These are phyloP conservation scores for Daphoenositta chrysoptera DNA, from an alignment of 2,113 vertebrate genomes.

Conservation along the genomic window DNA sequence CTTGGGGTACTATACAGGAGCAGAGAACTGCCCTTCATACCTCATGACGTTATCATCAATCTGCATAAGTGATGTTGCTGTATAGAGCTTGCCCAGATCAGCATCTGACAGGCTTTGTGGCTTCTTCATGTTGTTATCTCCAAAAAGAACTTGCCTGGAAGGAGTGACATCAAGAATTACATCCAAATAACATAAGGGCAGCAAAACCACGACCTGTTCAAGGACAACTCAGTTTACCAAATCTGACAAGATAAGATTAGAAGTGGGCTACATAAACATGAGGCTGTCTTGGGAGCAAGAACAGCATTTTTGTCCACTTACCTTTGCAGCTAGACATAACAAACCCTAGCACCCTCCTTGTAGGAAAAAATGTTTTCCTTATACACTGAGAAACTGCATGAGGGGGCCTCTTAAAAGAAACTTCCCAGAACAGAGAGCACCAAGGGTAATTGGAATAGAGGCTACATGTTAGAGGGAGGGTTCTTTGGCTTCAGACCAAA, in stretches of 20 bases:
- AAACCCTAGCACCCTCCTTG: background rate
- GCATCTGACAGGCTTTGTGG: slow-evolving; percentile 76
- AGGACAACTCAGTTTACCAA: background rate
- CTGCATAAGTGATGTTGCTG: slow-evolving; percentile 97
- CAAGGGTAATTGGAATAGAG: background rate
- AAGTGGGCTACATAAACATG: background rate
- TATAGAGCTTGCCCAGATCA: slow-evolving; percentile 87
- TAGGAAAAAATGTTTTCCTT: background rate
- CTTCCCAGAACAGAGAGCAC: background rate
- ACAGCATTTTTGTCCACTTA: background rate
- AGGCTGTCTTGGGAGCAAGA: background rate
- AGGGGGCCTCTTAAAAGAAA: background rate
- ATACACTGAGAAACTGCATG: background rate
- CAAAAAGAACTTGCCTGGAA: slow-evolving; percentile 86
- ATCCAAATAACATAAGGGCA: background rate
- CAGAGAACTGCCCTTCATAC: slow-evolving; percentile 59
- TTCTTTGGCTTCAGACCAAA: background rate
- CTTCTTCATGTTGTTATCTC: slow-evolving; percentile 76
- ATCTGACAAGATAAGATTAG: background rate
- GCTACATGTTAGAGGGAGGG: background rate
- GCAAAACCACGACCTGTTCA: background rate
- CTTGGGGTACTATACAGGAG: background rate
- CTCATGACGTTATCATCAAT: slow-evolving; percentile 97
- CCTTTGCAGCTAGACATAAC: background rate
- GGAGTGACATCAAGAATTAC: background rate